phyloP scores from a whole-genome alignment of 2,113 vertebrate genomes.

The Aphelocoma coerulescens region DNA sequence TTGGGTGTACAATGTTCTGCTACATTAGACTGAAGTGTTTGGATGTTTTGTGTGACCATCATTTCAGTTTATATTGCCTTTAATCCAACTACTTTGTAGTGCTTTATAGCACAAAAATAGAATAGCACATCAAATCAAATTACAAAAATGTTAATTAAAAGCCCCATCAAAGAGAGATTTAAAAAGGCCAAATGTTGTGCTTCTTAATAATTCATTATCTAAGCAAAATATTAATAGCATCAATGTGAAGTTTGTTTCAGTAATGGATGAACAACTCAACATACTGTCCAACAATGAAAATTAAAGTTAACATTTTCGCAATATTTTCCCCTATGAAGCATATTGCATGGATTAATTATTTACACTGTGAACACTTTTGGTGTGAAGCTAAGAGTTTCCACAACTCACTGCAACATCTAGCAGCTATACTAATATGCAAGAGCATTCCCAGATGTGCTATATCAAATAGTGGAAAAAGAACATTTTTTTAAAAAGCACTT shows the following conservation, averaged over 20 bases:
- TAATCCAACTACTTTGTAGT: not conserved
- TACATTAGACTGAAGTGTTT: not conserved
- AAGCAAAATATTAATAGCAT: not conserved
- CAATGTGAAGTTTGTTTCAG: not conserved
- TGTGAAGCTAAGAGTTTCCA: not conserved
- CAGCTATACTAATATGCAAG: not conserved
- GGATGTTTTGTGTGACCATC: not conserved
- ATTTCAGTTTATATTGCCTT: not conserved
- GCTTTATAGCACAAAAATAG: not conserved
- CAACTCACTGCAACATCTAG: not conserved
- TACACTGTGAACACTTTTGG: not conserved
- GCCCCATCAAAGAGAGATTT: not conserved
- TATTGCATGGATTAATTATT: not conserved
- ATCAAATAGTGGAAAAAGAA: not conserved
- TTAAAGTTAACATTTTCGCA: not conserved
- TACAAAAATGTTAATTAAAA: not conserved
- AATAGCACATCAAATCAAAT: not conserved
- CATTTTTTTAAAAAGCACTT: not conserved
- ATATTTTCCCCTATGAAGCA: not conserved
- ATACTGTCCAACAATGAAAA: not conserved
- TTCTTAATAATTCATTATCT: not conserved
- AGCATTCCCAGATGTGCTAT: rapidly evolving
- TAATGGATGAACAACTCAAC: not conserved
- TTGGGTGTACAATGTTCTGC: not conserved
- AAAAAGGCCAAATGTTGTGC: not conserved